These are phyloP conservation scores for Dendroctonus valens DNA, from an alignment of 1,140 invertebrate genomes.

Conservation along the genomic window DNA sequence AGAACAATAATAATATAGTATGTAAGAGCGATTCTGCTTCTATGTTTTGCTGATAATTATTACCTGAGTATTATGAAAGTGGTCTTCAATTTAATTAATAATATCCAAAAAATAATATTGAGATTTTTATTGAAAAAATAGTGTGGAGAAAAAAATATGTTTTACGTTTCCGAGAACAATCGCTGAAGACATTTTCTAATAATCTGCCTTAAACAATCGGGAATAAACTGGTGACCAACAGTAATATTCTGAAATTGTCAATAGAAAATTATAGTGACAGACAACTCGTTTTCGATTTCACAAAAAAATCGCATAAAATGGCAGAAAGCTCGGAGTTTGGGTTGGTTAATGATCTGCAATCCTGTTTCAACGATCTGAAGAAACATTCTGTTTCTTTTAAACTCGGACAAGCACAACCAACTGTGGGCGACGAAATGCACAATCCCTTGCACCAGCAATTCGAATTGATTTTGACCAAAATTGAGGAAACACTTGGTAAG, in stretches of 20 bases:
- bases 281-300: slow-evolving; percentile 2
- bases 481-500: slow-evolving; percentile 25
- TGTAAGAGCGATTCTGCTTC: no score
- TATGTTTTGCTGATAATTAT: no score
- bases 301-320: slow-evolving; percentile 9
- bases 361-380: slow-evolving; percentile 28
- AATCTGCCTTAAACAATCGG: no score
- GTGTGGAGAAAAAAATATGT: no score
- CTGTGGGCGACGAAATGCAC: slow-evolving; percentile 17
- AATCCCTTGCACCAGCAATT: slow-evolving; percentile 32
- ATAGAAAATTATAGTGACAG: slow-evolving; percentile 31
- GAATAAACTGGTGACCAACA: no score
- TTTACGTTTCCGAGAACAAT: no score
- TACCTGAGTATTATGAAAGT: no score
- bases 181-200: no score
- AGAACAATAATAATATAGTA: no score
- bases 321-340: neutral
- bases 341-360: slow-evolving; percentile 16
- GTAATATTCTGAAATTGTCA: slow-evolving; percentile 9
- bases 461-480: slow-evolving; percentile 18
- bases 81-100: no score
- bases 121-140: no score
- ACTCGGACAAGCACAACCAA: slow-evolving; percentile 9
- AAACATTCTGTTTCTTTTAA: slow-evolving; percentile 28
- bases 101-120: no score